These are phyloP conservation scores for Chelidonichthys spinosus DNA, from an alignment of 2,797 vertebrate genomes.

Conservation along the genomic window DNA sequence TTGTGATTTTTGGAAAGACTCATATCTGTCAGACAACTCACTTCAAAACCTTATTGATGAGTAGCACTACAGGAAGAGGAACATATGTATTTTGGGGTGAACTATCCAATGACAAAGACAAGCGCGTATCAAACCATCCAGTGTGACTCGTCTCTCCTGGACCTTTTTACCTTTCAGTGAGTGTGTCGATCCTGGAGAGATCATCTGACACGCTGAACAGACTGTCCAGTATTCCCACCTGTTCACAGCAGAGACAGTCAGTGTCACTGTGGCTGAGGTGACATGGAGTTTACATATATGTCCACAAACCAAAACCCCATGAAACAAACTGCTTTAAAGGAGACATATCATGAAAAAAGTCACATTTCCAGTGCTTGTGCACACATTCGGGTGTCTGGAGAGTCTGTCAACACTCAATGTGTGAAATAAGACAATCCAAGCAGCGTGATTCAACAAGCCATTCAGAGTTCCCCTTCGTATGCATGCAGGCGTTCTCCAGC, in stretches of 20 bases:
- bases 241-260: conserved; percentile 44
- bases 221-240: conserved; percentile 96
- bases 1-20: no score
- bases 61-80: no score
- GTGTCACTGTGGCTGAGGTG: conserved; percentile 4
- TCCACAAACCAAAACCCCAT: not conserved
- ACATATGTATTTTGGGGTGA: no score
- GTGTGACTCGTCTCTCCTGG: not conserved
- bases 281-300: not conserved
- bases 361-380: no score
- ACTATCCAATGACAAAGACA: not conserved
- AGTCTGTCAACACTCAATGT: no score
- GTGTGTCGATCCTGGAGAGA: conserved; percentile 90
- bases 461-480: no score
- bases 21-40: no score
- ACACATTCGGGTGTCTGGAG: no score
- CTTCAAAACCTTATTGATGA: no score
- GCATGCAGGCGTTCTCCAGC: no score
- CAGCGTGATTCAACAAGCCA: no score
- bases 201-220: conserved; percentile 93
- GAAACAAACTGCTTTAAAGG: not conserved
- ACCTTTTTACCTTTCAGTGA: conserved; percentile 89
- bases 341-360: not conserved
- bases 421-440: no score
- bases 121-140: not conserved